Evolutionary conservation across 2,113 vertebrate species (phyloP).

Genomic region (Planiliza haematocheilus): DNA sequence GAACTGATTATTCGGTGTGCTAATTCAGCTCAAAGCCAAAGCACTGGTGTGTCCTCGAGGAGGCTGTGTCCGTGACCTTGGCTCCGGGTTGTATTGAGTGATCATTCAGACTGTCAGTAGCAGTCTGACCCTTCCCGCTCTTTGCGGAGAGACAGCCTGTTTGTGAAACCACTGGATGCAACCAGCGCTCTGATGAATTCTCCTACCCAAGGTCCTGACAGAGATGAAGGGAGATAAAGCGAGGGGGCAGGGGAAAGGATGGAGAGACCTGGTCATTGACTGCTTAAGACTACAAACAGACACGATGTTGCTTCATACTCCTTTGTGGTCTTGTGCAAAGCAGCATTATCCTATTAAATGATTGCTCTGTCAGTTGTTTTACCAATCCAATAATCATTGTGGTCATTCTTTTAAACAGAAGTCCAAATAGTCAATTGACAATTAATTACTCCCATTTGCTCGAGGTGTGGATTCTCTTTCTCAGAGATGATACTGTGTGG

Average conservation of each 20-base stretch:
- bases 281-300: slow-evolving; percentile 23
- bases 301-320: neutral
- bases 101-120: slow-evolving; percentile 68
- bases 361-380: neutral
- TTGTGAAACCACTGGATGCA: slow-evolving; percentile 59
- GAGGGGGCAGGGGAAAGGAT: neutral
- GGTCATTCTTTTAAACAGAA: neutral
- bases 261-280: slow-evolving; percentile 27
- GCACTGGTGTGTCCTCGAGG: slow-evolving; percentile 28
- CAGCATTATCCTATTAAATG: neutral
- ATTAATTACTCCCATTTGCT: neutral
- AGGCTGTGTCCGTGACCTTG: slow-evolving; percentile 68
- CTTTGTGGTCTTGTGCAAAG: slow-evolving; percentile 1
- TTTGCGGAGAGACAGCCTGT: slow-evolving; percentile 49
- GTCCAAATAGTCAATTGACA: no score
- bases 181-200: slow-evolving; percentile 64
- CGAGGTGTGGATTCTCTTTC: neutral
- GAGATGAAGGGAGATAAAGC: slow-evolving; percentile 50
- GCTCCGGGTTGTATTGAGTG: slow-evolving; percentile 62
- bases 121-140: slow-evolving; percentile 53
- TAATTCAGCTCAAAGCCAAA: slow-evolving; percentile 1
- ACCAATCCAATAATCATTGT: neutral
- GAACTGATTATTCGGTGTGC: neutral
- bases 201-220: slow-evolving; percentile 59
- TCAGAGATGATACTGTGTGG: no score